These are phyloP conservation scores for Mirounga angustirostris DNA, from an alignment of 2,113 vertebrate species.

Conservation along the genomic window DNA sequence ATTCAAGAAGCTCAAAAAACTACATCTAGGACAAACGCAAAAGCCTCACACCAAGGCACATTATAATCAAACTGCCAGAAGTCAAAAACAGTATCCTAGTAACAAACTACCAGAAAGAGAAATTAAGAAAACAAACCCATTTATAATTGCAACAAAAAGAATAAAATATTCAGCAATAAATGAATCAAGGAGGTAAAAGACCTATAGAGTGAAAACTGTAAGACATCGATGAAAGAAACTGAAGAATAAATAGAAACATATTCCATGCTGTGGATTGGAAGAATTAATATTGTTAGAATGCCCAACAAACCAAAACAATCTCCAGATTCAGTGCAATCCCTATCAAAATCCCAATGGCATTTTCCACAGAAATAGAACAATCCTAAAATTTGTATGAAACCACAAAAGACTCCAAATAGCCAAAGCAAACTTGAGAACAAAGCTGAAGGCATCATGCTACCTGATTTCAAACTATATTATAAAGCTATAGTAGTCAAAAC, in stretches of 20 bases:
- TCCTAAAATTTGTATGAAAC: background rate
- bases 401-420: background rate
- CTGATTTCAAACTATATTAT: background rate
- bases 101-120: conserved; percentile 1
- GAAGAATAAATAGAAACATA: background rate
- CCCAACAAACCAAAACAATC: background rate
- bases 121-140: background rate
- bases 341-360: background rate
- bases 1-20: background rate
- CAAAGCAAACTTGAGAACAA: background rate
- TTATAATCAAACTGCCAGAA: background rate
- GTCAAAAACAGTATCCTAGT: background rate
- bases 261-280: background rate
- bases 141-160: background rate
- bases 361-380: background rate
- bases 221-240: background rate
- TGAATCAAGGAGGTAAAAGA: background rate
- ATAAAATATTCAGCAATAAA: background rate
- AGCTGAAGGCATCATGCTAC: background rate
- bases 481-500: background rate
- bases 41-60: background rate
- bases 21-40: background rate
- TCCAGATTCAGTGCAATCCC: background rate
- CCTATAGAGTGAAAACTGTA: background rate
- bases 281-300: background rate